A percentile compares a stretch with the other conserved stretches of the same genome.
Conservation (phyloP, 2,797 vertebrate genomes). For the Strix occidentalis region DNA sequence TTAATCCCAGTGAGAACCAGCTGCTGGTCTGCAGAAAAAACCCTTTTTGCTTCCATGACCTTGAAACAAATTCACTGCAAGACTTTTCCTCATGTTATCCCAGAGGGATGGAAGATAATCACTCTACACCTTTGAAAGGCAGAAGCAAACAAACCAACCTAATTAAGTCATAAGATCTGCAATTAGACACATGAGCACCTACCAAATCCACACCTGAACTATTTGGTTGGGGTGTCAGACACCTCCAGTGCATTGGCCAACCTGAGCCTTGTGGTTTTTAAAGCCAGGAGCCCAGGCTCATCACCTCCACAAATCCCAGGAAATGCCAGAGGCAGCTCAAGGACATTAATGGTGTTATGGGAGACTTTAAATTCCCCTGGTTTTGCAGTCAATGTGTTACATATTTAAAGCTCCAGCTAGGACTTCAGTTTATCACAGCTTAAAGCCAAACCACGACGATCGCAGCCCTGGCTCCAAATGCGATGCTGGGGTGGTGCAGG, state of each 20-base stretch:
- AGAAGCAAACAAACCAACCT: neutral
- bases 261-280: neutral
- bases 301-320: neutral
- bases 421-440: neutral
- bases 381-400: neutral
- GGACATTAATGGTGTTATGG: neutral
- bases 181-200: neutral
- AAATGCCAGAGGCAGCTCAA: neutral
- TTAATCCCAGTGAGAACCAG: neutral
- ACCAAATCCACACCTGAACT: neutral
- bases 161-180: neutral
- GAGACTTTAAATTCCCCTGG: neutral
- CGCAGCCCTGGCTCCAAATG: accelerated
- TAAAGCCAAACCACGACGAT: neutral
- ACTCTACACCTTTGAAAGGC: neutral
- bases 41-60: neutral
- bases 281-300: neutral
- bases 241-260: neutral
- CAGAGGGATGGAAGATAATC: neutral
- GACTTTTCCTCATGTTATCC: neutral
- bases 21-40: neutral
- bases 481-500: accelerated
- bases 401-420: neutral
- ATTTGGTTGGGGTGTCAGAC: neutral
- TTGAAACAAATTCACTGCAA: neutral